Base-by-base conservation (phyloP, 1,140 invertebrate genomes). In the Diabrotica virgifera region DNA sequence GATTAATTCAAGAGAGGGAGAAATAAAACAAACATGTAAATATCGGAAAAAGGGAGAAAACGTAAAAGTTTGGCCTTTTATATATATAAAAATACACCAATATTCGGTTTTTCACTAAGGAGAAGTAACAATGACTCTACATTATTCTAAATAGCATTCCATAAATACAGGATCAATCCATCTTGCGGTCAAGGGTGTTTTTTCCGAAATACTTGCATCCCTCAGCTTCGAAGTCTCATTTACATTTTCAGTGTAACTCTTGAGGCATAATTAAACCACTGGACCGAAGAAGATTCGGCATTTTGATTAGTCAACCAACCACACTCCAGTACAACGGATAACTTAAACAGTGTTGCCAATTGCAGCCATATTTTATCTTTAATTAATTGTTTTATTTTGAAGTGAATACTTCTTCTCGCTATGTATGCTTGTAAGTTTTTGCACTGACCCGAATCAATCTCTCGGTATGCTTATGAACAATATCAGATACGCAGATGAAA, bases 101-200 rank as follows among this genome's bases (percentile, higher is more conserved):
- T 52, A 51, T 60, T 46, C 59, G 59, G 36, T 57, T 62, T 69
- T 65, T 62, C 59, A 69, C 65, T 69, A 69, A 35, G 38, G 52
- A 46, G 63, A 65, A 69, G 63, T 69, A 69, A 69, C 67, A 69
- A 69, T 69, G 67, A 69, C 67, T 54, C 67, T 63, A 69, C 67
- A 60, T 69, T 69, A 65, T 65, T 65, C 55, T 59, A 52, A 69
- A 62, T 62, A 56, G 58, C 46, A 51, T 54, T 51, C 63, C 59
- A 69, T 69, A 69, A 69, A 69, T 69, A 69, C 63, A 56, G 60
- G 65, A 69, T 69, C 67, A 69, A 69, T 69, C 67, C 57, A 69
- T 69, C 67, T 69, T 69, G 60, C 62, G 67, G 67, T 69, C 67
- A 69, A 66, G 63, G 67, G 63, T 65, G 56, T 63, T 62, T 66